phyloP scores from a whole-genome alignment of 2,113 vertebrate species.

The Podarcis muralis region DNA sequence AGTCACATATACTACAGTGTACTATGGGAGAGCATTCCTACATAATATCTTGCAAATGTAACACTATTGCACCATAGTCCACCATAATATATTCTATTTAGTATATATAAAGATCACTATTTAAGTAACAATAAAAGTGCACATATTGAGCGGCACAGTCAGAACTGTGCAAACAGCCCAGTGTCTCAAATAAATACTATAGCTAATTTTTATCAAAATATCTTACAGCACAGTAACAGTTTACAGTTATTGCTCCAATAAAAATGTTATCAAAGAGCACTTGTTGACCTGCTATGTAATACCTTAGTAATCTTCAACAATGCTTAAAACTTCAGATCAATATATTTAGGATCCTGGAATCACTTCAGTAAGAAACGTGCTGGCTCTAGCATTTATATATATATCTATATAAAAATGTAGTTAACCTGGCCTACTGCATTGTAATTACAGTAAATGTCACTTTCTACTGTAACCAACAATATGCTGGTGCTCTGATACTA shows the following conservation, averaged over 20 bases:
- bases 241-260: constrained; percentile 87
- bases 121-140: constrained; percentile 84
- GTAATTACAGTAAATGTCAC: constrained; percentile 37
- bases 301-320: constrained; percentile 73
- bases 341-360: constrained; percentile 69
- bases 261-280: constrained; percentile 82
- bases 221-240: constrained; percentile 80
- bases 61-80: constrained; percentile 75
- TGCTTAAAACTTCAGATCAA: constrained; percentile 68
- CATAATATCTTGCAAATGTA: constrained; percentile 68
- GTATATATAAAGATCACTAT: constrained; percentile 73
- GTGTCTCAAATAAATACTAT: constrained; percentile 82
- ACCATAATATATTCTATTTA: constrained; percentile 76
- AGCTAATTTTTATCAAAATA: constrained; percentile 84
- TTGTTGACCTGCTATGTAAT: constrained; percentile 75
- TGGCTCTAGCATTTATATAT: constrained; percentile 50
- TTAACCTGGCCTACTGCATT: constrained; percentile 52
- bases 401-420: constrained; percentile 52
- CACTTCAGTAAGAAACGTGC: constrained; percentile 58
- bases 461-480: constrained; percentile 59
- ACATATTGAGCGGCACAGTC: constrained; percentile 80
- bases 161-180: constrained; percentile 77
- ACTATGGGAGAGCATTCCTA: constrained; percentile 69
- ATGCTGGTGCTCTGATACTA: constrained; percentile 31
- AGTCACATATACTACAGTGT: constrained; percentile 75